These are phyloP conservation scores for Pelobates fuscus DNA, from an alignment of 2,113 vertebrate genomes.

Conservation along the genomic window DNA sequence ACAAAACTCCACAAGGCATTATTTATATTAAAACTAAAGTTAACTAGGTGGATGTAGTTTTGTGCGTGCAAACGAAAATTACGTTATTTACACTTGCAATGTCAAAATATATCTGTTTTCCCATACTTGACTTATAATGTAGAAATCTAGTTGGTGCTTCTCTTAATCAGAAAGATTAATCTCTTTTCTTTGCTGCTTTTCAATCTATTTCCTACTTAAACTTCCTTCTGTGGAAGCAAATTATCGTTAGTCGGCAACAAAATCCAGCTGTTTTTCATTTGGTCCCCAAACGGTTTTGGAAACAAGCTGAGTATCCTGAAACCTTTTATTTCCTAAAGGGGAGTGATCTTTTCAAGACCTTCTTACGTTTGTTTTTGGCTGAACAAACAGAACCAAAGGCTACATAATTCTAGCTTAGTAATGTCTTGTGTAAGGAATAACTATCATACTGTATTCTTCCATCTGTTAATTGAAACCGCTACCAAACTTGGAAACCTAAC, in stretches of 20 bases:
- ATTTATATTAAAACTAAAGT: too few species aligned
- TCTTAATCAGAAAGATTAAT: neutral
- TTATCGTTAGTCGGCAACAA: neutral
- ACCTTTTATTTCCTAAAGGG: neutral
- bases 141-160: neutral
- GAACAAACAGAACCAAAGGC: neutral
- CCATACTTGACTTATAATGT: neutral
- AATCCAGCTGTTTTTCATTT: slow-evolving; percentile 6
- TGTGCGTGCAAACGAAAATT: neutral
- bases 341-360: neutral
- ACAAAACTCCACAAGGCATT: too few species aligned
- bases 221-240: neutral
- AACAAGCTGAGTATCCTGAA: neutral
- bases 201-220: neutral
- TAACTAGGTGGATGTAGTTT: too few species aligned
- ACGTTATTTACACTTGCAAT: neutral
- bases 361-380: neutral
- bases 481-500: too few species aligned
- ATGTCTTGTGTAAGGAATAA: too few species aligned
- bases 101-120: neutral
- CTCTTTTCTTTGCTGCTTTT: neutral
- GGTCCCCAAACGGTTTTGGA: neutral
- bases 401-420: neutral
- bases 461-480: too few species aligned
- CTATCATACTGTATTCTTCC: too few species aligned